Base-by-base conservation (phyloP, 2,888 invertebrate genomes). In the Habrosyne pyritoides region DNA sequence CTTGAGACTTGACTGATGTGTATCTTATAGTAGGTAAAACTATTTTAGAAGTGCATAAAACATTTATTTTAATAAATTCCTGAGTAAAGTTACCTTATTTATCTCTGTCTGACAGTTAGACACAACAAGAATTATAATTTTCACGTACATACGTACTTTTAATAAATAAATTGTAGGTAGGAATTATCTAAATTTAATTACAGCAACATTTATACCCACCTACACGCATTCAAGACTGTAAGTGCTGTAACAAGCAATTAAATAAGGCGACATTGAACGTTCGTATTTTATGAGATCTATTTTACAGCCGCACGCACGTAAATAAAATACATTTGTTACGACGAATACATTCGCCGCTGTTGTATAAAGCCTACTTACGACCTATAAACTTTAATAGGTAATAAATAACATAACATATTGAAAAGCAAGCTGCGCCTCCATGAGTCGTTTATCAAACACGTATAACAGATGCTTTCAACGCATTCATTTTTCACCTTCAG, bases 401-500 rank as follows among this genome's bases (percentile, higher is more conserved):
- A 46, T 59, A 59, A 60, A 61, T 64, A 52, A 59, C 49, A 28
- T 47, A 56, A 55, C 54, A 60, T 53, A 67, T 69, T 72, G 73
- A 71, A 74, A 70, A 59, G 58, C 56, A 49, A 54, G 53, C 57
- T 47, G 52, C 53, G 52, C 54, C 56, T 52, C 56, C 46, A 54
- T 53, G 55, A 51, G 55, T 75, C 78, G 59, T 75, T 73, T 71
- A 72, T 74, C 77, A 73, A 66, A 64, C 60, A 53, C 61, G 61
- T 55, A 63, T 57, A 78, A 75, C 64, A 53, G 62, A 61, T 56
- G 60, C 61, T 66, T 66, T 66, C 57, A 62, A 57, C 61, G 61
- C 61, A 60, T 58, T 66, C 67, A 75, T 76, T 74, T 73, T 73
- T 77, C 73, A 72, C 57, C 56, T 63, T 61, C 57, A 61, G 60